These are phyloP conservation scores for Drosophila erecta DNA, from an alignment of 1,140 invertebrate species.

Conservation along the genomic window DNA sequence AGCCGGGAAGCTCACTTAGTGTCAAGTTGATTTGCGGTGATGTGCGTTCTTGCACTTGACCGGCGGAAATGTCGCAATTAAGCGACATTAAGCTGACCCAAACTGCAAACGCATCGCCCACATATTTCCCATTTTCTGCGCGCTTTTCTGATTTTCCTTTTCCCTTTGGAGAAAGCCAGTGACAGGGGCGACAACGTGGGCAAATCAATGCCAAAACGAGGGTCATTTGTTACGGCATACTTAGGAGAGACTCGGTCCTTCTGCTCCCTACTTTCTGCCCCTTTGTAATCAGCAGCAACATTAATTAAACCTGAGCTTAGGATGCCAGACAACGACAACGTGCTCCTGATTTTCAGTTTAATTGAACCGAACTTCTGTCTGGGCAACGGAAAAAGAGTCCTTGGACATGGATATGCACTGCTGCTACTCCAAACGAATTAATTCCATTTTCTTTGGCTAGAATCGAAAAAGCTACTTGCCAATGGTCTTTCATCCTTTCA, in stretches of 20 bases:
- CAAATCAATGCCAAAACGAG: constrained; percentile 66
- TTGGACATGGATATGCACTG: constrained; percentile 14
- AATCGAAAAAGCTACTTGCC: constrained; percentile 19
- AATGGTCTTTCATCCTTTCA: constrained; percentile 48
- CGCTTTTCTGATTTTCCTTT: not conserved
- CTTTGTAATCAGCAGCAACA: constrained; percentile 56
- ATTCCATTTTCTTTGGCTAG: constrained; percentile 37
- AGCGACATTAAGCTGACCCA: constrained; percentile 70
- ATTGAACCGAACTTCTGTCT: constrained; percentile 25
- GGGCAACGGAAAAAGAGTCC: not conserved
- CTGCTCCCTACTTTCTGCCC: not conserved
- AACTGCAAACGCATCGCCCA: constrained; percentile 49
- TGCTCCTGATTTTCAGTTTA: constrained; percentile 42
- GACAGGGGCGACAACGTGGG: constrained; percentile 43
- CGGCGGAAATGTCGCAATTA: constrained; percentile 66
- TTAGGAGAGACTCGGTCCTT: constrained; percentile 14
- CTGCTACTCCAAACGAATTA: constrained; percentile 31
- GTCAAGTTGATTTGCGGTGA: constrained; percentile 41
- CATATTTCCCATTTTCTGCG: constrained; percentile 45
- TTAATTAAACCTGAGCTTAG: constrained; percentile 70
- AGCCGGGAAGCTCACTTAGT: constrained; percentile 18
- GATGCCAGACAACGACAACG: constrained; percentile 47
- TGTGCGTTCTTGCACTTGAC: constrained; percentile 35
- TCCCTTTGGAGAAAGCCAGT: not conserved
- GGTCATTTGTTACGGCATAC: constrained; percentile 56